Evolutionary conservation across 2,888 invertebrate genomes (phyloP).

Genomic region (Sphecodes monilicornis): DNA sequence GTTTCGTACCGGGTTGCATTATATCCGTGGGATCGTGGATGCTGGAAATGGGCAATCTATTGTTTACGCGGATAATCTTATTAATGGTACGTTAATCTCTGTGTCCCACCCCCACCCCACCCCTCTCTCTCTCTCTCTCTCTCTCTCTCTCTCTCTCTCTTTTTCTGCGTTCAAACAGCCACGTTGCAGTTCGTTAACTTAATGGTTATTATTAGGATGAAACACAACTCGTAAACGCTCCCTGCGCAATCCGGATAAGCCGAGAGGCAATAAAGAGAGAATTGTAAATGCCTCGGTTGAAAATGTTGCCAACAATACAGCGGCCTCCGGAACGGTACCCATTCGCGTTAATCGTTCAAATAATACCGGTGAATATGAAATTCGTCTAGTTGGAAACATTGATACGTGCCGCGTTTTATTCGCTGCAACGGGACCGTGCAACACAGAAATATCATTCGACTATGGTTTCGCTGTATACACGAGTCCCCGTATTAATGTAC

Average conservation of each 20-base stretch:
- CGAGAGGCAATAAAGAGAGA: slow-evolving; percentile 74
- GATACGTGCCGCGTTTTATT: slow-evolving; percentile 49
- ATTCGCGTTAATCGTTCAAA: slow-evolving; percentile 72
- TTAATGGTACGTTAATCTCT: slow-evolving; percentile 70
- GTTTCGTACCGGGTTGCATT: slow-evolving; percentile 34
- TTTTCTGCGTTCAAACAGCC: slow-evolving; percentile 62
- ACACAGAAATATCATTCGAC: slow-evolving; percentile 16
- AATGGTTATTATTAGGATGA: slow-evolving; percentile 74
- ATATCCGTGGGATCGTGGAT: slow-evolving; percentile 50
- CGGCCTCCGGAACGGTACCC: slow-evolving; percentile 47
- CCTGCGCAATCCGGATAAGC: slow-evolving; percentile 72
- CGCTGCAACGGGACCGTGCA: slow-evolving; percentile 37
- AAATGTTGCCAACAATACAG: slow-evolving; percentile 72
- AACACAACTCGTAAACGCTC: slow-evolving; percentile 71
- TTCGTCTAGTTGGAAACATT: slow-evolving; percentile 64
- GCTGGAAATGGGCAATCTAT: slow-evolving; percentile 56
- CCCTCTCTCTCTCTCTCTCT: neutral
- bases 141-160: no score
- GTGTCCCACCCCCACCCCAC: slow-evolving; percentile 48
- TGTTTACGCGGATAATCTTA: slow-evolving; percentile 69
- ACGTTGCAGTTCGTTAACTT: slow-evolving; percentile 75
- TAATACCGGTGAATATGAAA: slow-evolving; percentile 69
- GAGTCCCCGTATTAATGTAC: neutral
- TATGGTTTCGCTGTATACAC: neutral
- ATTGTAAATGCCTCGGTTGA: slow-evolving; percentile 73